A percentile compares a stretch with the other conserved stretches of the same genome.
These are phyloP conservation scores for Semicossyphus pulcher DNA, from an alignment of 2,113 vertebrate genomes.

Conservation along the genomic window DNA sequence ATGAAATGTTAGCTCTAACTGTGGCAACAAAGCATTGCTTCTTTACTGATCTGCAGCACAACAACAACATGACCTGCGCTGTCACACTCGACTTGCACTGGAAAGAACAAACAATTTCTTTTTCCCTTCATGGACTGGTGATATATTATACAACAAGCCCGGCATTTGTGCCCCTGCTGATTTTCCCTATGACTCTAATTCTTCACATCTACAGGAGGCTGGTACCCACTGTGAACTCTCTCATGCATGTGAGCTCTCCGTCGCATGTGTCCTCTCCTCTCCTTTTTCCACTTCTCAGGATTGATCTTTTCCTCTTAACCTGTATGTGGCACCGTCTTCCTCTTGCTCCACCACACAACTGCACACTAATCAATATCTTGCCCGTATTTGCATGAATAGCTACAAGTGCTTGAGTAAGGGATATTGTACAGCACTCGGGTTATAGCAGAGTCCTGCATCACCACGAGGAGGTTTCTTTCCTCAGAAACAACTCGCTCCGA, in stretches of 20 bases:
- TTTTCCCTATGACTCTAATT: constrained; percentile 69
- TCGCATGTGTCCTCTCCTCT: constrained; percentile 32
- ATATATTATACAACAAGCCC: constrained; percentile 48
- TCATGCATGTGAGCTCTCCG: constrained; percentile 59
- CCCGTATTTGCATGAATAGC: not conserved
- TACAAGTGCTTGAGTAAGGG: not conserved
- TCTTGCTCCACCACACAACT: not conserved
- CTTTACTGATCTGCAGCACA: constrained; percentile 2
- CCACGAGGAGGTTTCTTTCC: too few species aligned
- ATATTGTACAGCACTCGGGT: too few species aligned
- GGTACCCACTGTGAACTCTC: constrained; percentile 67
- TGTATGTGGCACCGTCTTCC: not conserved
- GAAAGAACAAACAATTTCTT: constrained; percentile 36
- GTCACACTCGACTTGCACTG: constrained; percentile 39
- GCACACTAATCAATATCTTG: not conserved
- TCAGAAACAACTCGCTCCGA: too few species aligned
- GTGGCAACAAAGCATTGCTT: not conserved
- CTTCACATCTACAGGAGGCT: constrained; percentile 68
- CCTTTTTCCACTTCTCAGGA: constrained; percentile 20
- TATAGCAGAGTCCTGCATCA: too few species aligned
- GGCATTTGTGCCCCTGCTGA: constrained; percentile 53
- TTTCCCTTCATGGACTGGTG: constrained; percentile 16
- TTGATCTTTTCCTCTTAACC: constrained; percentile 28
- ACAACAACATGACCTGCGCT: constrained; percentile 16
- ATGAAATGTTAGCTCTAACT: not conserved